These are phyloP conservation scores for Allobates femoralis DNA, from an alignment of 2,797 vertebrate species.

Conservation along the genomic window DNA sequence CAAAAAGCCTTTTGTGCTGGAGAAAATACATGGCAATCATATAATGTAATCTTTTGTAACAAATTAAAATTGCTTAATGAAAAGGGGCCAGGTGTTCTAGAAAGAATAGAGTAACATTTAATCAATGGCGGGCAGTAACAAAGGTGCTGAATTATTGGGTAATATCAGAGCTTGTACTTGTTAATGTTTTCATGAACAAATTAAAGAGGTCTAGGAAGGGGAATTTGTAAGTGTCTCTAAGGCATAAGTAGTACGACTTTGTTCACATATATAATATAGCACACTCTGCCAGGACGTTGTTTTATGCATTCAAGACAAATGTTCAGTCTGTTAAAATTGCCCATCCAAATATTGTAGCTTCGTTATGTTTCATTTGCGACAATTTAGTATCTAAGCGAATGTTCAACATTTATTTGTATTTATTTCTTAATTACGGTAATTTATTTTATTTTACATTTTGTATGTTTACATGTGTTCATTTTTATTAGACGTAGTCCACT, in stretches of 20 bases:
- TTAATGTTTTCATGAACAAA: slow-evolving; percentile 20
- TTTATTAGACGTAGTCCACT: neutral
- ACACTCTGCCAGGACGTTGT: neutral
- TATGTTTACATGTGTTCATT: neutral
- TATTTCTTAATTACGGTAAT: neutral
- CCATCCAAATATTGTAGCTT: neutral
- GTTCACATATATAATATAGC: neutral
- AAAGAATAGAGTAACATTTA: slow-evolving; percentile 35
- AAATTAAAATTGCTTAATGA: slow-evolving; percentile 50
- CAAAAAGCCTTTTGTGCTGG: slow-evolving; percentile 31
- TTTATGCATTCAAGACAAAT: neutral
- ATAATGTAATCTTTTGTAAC: slow-evolving; percentile 49
- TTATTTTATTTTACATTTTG: neutral
- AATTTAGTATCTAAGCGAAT: neutral
- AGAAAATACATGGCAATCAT: slow-evolving; percentile 42
- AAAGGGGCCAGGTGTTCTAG: slow-evolving; percentile 48
- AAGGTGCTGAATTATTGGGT: slow-evolving; percentile 8
- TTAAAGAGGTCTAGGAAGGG: neutral
- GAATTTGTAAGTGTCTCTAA: neutral
- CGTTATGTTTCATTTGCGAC: neutral
- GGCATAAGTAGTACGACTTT: neutral
- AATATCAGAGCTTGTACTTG: slow-evolving; percentile 14
- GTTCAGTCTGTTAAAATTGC: neutral
- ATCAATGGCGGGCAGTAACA: slow-evolving; percentile 10
- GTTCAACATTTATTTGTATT: neutral